Conservation (phyloP, 2,113 vertebrate genomes). For the Thalassarche chlororhynchos region DNA sequence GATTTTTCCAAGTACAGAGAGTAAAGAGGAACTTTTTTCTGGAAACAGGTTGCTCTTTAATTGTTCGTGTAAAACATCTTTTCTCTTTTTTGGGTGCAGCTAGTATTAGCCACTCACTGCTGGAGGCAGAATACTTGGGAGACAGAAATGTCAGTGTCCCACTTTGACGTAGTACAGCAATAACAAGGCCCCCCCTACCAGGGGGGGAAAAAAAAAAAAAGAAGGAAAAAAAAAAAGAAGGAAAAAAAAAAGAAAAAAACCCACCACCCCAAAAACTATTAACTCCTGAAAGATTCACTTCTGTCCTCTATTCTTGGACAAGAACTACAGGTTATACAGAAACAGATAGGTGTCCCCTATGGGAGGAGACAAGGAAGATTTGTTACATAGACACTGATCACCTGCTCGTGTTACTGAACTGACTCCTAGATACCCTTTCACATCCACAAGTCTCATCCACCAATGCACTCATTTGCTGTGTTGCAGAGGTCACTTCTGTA, state of each 20-base stretch:
- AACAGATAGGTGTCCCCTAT: background rate
- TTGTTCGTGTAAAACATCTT: background rate
- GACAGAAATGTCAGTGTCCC: background rate
- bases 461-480: background rate
- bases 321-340: background rate
- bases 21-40: background rate
- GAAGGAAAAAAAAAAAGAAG: background rate
- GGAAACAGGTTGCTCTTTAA: background rate
- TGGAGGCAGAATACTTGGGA: background rate
- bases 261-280: background rate
- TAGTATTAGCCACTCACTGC: background rate
- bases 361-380: background rate
- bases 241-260: rapidly evolving
- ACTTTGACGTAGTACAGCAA: background rate
- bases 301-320: background rate
- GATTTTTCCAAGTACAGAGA: background rate
- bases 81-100: background rate
- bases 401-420: background rate
- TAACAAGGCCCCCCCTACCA: background rate
- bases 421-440: background rate
- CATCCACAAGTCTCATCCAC: background rate
- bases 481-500: background rate
- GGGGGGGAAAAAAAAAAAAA: too few species aligned
- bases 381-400: background rate
- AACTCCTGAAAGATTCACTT: background rate